phyloP scores from a whole-genome alignment of 2,888 invertebrate species.

The Eulithis testata region DNA sequence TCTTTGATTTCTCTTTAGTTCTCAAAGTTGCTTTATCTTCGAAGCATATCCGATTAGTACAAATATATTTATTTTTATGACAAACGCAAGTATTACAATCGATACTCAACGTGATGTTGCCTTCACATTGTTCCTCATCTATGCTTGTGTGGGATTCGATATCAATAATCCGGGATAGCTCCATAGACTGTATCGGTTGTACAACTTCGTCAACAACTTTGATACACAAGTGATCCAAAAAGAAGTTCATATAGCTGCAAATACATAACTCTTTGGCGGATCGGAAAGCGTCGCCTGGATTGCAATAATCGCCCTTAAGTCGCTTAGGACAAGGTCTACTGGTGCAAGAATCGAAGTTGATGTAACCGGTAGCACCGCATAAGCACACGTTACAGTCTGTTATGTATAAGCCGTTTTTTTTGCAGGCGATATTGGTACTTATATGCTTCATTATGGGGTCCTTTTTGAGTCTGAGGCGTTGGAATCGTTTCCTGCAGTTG shows the following conservation, averaged over 20 bases:
- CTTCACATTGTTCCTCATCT: slow-evolving; percentile 25
- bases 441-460: slow-evolving; percentile 29
- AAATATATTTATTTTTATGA: slow-evolving; percentile 35
- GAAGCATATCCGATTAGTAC: slow-evolving; percentile 24
- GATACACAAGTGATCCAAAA: slow-evolving; percentile 58
- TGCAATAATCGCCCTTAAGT: slow-evolving; percentile 54
- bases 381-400: slow-evolving; percentile 63
- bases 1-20: background rate
- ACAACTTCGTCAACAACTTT: slow-evolving; percentile 40
- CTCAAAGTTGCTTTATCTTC: slow-evolving; percentile 28
- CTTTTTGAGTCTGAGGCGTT: slow-evolving; percentile 39
- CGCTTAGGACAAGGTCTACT: slow-evolving; percentile 50
- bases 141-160: slow-evolving; percentile 36
- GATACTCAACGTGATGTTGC: slow-evolving; percentile 37
- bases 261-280: slow-evolving; percentile 52
- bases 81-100: slow-evolving; percentile 62
- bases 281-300: slow-evolving; percentile 54
- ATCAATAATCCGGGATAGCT: slow-evolving; percentile 43
- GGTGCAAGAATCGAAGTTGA: slow-evolving; percentile 52
- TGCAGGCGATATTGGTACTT: slow-evolving; percentile 51
- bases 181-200: slow-evolving; percentile 42
- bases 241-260: slow-evolving; percentile 59
- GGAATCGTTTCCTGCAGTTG: slow-evolving; percentile 52
- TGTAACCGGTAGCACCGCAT: slow-evolving; percentile 47
- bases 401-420: slow-evolving; percentile 48